Percentiles rank a stretch among this genome's conserved stretches.
phyloP scores from a whole-genome alignment of 2,888 invertebrate genomes.

The Drosophila nr. medialis region DNA sequence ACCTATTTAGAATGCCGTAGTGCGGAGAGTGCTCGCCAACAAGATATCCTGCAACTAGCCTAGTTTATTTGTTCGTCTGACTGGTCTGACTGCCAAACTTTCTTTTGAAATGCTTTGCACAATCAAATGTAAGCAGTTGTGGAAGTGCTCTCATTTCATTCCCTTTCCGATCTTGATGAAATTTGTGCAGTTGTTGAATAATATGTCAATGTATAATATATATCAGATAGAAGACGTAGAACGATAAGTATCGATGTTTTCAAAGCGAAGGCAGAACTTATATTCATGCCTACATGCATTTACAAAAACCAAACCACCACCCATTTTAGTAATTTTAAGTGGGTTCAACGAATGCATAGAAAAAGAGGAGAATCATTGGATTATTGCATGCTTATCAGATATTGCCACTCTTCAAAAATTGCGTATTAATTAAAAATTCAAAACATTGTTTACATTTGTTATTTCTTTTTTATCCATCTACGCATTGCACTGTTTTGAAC shows the following conservation, averaged over 20 bases:
- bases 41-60: background rate
- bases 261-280: background rate
- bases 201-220: background rate
- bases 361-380: background rate
- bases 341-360: background rate
- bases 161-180: background rate
- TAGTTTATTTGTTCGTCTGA: background rate
- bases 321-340: background rate
- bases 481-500: background rate
- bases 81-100: no score
- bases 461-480: background rate
- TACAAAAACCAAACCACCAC: no score
- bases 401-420: slow-evolving; percentile 33
- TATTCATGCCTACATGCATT: background rate
- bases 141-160: background rate
- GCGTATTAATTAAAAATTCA: slow-evolving; percentile 16
- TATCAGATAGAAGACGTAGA: background rate
- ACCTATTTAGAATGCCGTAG: background rate
- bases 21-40: background rate
- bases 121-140: background rate
- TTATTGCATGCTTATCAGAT: slow-evolving; percentile 40
- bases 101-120: background rate
- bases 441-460: background rate
- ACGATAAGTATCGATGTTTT: background rate
- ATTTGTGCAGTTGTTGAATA: background rate